These are phyloP conservation scores for Zaprionus ghesquierei DNA, from an alignment of 1,140 invertebrate species.

Conservation along the genomic window DNA sequence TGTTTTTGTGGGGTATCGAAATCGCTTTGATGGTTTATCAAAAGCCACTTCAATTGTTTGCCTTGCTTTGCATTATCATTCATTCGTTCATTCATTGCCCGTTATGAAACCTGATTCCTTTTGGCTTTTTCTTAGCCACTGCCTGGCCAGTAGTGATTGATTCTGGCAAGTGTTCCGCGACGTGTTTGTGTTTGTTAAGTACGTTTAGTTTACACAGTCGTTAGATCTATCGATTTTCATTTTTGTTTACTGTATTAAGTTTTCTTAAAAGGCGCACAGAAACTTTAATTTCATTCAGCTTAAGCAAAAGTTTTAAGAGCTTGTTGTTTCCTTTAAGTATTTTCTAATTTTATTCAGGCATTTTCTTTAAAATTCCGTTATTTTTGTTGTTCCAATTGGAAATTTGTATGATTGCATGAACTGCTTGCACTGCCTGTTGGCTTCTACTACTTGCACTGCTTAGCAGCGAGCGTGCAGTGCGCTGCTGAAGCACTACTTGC, in stretches of 20 bases:
- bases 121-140: background rate
- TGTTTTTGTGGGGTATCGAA: slow-evolving; percentile 51
- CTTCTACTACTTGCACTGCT: background rate
- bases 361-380: background rate
- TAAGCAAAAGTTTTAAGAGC: background rate
- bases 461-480: background rate
- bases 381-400: background rate
- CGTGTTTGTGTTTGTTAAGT: slow-evolving; percentile 23
- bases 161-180: slow-evolving; percentile 38
- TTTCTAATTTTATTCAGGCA: background rate
- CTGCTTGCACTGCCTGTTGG: slow-evolving; percentile 21
- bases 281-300: background rate
- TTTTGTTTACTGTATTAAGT: background rate
- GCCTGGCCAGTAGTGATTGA: slow-evolving; percentile 25
- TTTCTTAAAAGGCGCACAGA: background rate
- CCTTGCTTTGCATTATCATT: slow-evolving; percentile 60
- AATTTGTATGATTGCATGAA: background rate
- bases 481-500: background rate
- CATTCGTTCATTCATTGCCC: slow-evolving; percentile 62
- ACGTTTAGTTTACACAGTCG: background rate
- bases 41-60: slow-evolving; percentile 80
- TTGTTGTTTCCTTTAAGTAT: background rate
- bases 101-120: slow-evolving; percentile 46
- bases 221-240: background rate
- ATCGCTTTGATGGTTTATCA: slow-evolving; percentile 81